Evolutionary conservation across 2,113 vertebrate species (phyloP).

Genomic region (Nothocercus nigrocapillus): DNA sequence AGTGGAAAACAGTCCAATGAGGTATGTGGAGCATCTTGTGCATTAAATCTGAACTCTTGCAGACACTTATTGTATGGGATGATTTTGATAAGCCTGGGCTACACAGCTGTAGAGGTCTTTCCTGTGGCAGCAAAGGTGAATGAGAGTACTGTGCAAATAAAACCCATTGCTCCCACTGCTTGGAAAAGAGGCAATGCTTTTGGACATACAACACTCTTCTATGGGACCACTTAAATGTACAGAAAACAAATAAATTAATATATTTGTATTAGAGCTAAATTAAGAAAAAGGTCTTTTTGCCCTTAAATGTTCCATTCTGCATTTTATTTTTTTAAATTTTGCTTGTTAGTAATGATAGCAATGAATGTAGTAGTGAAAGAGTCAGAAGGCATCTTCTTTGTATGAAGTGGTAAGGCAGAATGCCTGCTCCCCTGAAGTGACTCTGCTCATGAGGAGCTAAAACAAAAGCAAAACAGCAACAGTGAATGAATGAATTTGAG

Average conservation of each 20-base stretch:
- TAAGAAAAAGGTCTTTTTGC: not conserved
- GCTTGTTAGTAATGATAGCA: not conserved
- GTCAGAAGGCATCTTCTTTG: not conserved
- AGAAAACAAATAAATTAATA: not conserved
- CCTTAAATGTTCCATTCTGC: not conserved
- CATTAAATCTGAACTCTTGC: not conserved
- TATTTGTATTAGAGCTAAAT: not conserved
- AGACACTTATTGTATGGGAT: not conserved
- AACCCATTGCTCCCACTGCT: not conserved
- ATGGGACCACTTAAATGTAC: not conserved
- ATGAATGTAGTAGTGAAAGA: not conserved
- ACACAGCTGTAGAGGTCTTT: not conserved
- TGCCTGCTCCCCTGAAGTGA: not conserved
- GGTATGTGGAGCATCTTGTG: slow-evolving; percentile 74
- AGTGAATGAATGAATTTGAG: not conserved
- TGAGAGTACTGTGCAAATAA: not conserved
- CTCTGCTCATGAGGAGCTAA: not conserved
- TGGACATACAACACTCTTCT: not conserved
- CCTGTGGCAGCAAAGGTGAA: not conserved
- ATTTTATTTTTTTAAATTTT: not conserved
- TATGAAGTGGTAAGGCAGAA: not conserved
- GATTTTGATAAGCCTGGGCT: not conserved
- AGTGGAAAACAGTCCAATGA: slow-evolving; percentile 98
- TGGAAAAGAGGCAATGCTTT: not conserved
- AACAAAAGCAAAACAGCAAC: not conserved